Evolutionary conservation across 2,797 vertebrate genomes (phyloP).

Genomic region (Alcedo quadribrachys): DNA sequence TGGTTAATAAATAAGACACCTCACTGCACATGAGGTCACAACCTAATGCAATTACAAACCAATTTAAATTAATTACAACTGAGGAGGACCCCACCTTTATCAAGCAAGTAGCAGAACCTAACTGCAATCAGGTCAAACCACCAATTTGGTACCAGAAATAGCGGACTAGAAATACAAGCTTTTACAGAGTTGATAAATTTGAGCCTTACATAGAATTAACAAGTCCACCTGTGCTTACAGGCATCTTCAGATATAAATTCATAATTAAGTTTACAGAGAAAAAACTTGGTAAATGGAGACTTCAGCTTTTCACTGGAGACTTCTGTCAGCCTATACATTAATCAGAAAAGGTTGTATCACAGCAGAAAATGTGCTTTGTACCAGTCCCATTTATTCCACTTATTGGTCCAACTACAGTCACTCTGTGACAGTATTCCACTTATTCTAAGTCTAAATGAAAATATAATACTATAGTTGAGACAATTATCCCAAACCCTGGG

Average conservation of each 20-base stretch:
- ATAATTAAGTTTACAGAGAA: background rate
- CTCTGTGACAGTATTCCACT: background rate
- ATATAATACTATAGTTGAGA: background rate
- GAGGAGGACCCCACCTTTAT: background rate
- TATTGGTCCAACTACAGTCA: background rate
- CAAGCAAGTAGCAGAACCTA: background rate
- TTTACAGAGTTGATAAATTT: background rate
- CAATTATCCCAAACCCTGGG: background rate
- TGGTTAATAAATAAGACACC: background rate
- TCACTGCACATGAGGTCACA: background rate
- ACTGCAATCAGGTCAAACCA: background rate
- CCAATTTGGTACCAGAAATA: background rate
- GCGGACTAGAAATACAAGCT: background rate
- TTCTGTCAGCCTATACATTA: background rate
- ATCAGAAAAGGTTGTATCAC: background rate
- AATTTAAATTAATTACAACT: background rate
- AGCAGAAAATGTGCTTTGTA: background rate
- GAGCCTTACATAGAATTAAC: background rate
- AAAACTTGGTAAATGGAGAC: background rate
- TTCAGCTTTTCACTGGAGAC: background rate
- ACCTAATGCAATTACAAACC: background rate
- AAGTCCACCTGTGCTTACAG: background rate
- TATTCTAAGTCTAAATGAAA: constrained; percentile 33
- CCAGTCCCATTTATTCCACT: background rate
- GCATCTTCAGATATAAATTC: background rate